Conservation (phyloP, 2,888 invertebrate genomes). For the Drosophila testacea region DNA sequence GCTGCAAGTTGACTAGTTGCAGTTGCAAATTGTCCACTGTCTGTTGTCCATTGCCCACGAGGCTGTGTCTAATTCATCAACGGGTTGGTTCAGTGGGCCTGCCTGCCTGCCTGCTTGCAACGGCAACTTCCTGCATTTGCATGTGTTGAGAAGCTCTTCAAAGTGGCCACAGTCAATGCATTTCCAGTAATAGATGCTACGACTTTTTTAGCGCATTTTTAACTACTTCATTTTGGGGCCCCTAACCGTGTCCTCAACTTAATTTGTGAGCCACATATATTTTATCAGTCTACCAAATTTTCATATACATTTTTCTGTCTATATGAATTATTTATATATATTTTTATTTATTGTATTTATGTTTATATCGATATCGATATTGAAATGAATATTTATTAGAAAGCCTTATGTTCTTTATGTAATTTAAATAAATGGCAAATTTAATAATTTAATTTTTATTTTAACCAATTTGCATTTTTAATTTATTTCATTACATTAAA, state of each 20-base stretch:
- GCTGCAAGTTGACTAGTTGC: not conserved
- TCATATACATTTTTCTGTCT: no score
- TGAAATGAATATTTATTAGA: no score
- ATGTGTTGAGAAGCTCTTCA: slow-evolving; percentile 38
- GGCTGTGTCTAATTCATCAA: slow-evolving; percentile 71
- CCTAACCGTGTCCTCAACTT: slow-evolving; percentile 24
- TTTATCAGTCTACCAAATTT: no score
- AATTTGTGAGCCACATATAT: slow-evolving; percentile 6
- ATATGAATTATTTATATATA: no score
- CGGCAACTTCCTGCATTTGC: slow-evolving; percentile 78
- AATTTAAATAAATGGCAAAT: no score
- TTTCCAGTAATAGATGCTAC: slow-evolving; percentile 53
- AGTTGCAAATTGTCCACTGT: slow-evolving; percentile 4
- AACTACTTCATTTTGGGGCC: slow-evolving; percentile 56
- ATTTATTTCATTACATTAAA: no score
- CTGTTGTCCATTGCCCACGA: slow-evolving; percentile 47
- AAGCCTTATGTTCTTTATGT: no score
- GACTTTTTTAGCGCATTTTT: slow-evolving; percentile 56
- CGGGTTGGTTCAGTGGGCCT: slow-evolving; percentile 48
- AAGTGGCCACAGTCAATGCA: slow-evolving; percentile 50
- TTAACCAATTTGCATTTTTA: no score
- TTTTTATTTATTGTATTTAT: no score
- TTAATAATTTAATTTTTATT: no score
- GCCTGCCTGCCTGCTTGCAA: slow-evolving; percentile 14
- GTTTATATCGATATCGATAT: no score